Evolutionary conservation across 2,797 vertebrate species (phyloP).

Genomic region (Poecile montanus): DNA sequence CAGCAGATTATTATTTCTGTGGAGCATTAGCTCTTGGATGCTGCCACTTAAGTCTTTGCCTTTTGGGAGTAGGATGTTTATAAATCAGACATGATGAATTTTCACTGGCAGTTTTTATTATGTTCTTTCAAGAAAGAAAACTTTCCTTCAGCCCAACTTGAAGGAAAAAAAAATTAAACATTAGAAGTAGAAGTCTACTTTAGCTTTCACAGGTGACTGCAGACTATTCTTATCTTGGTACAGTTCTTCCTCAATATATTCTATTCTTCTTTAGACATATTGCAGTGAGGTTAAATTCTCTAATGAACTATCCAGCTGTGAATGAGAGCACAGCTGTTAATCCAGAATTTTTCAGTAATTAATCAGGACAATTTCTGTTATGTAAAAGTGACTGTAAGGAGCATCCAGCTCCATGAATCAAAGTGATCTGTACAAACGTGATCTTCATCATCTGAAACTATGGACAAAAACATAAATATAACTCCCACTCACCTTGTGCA

Average conservation of each 20-base stretch:
- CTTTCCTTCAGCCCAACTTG: not conserved
- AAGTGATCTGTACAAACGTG: not conserved
- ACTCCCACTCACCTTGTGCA: not conserved
- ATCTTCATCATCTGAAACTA: not conserved
- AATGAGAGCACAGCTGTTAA: constrained; percentile 17
- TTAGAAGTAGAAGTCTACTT: not conserved
- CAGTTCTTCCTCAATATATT: not conserved
- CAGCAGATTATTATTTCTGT: not conserved
- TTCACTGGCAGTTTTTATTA: not conserved
- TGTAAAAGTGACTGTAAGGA: not conserved
- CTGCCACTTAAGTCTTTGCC: not conserved
- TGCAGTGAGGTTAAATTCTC: not conserved
- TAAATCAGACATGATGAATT: not conserved
- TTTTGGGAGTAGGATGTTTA: not conserved
- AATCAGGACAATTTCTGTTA: constrained; percentile 19
- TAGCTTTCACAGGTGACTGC: not conserved
- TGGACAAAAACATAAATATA: not conserved
- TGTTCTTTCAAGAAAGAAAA: not conserved
- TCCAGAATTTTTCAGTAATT: constrained; percentile 2
- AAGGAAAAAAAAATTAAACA: not conserved
- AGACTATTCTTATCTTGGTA: not conserved
- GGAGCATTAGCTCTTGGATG: not conserved
- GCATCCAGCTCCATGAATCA: not conserved
- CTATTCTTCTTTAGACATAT: not conserved
- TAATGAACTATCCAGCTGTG: constrained; percentile 21